Evolutionary conservation across 2,888 invertebrate species (phyloP).

Genomic region (Brachylomia viminalis): DNA sequence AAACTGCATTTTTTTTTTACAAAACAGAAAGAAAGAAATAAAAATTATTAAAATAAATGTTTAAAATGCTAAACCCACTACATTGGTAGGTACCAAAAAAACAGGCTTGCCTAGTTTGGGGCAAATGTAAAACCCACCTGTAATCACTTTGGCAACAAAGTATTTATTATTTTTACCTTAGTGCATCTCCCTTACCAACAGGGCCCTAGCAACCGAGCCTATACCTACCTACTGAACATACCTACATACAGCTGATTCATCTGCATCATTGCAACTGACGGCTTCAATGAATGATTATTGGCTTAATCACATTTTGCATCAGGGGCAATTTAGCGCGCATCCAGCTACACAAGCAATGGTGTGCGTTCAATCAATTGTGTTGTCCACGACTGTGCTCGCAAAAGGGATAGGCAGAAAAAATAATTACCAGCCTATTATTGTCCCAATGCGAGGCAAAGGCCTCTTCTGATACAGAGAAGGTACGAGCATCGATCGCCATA

Average conservation of each 20-base stretch:
- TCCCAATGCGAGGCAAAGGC: not conserved
- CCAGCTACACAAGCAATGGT: slow-evolving; percentile 14
- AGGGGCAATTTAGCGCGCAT: slow-evolving; percentile 45
- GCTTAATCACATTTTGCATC: slow-evolving; percentile 49
- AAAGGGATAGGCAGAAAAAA: not conserved
- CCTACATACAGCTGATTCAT: slow-evolving; percentile 21
- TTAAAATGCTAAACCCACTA: not conserved
- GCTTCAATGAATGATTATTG: slow-evolving; percentile 49
- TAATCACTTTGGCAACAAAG: not conserved
- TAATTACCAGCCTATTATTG: not conserved
- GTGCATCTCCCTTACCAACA: not conserved
- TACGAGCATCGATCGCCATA: too few species aligned
- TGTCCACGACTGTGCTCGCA: slow-evolving; percentile 4
- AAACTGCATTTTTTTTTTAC: too few species aligned
- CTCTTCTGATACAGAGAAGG: too few species aligned
- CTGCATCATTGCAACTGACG: slow-evolving; percentile 45
- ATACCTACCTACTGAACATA: not conserved
- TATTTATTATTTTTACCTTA: not conserved
- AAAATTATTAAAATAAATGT: too few species aligned
- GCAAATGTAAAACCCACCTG: not conserved
- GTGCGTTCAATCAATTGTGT: slow-evolving; percentile 36
- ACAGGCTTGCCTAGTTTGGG: not conserved
- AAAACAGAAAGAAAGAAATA: too few species aligned
- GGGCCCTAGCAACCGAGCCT: slow-evolving; percentile 35
- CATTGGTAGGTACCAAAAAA: not conserved